Evolutionary conservation across 2,113 vertebrate genomes (phyloP).

Genomic region (Indicator maculatus): DNA sequence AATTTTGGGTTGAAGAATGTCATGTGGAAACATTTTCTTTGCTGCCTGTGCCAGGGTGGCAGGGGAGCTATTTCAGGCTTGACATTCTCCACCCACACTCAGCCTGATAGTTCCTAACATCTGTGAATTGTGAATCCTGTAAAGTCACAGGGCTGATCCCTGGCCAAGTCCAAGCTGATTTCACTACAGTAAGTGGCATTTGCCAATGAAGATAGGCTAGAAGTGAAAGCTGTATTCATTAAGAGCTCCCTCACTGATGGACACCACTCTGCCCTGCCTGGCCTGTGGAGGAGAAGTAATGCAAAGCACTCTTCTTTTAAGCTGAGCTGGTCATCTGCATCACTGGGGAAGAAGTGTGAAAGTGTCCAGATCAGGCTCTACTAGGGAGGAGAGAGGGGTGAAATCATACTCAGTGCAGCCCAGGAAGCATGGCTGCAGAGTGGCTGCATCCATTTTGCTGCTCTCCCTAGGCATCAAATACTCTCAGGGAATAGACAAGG

Average conservation of each 20-base stretch:
- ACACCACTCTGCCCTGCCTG: background rate
- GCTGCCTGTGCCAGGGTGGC: conserved; percentile 76
- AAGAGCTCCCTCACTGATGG: background rate
- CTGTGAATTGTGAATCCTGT: conserved; percentile 85
- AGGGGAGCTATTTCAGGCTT: conserved; percentile 85
- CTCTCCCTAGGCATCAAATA: background rate
- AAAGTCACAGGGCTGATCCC: conserved; percentile 68
- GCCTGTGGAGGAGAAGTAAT: background rate
- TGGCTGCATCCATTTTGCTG: background rate
- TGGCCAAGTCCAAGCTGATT: conserved; percentile 75
- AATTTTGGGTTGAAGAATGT: conserved; percentile 72
- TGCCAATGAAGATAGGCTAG: conserved; percentile 49
- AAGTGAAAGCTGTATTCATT: conserved; percentile 61
- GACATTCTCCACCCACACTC: conserved; percentile 83
- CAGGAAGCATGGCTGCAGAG: background rate
- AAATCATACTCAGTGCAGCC: background rate
- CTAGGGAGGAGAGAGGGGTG: background rate
- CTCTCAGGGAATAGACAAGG: background rate
- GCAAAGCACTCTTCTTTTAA: background rate
- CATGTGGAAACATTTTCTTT: conserved; percentile 77
- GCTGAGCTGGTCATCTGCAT: background rate
- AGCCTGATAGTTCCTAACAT: conserved; percentile 82
- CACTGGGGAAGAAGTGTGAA: background rate
- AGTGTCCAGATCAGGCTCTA: background rate
- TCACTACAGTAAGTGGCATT: conserved; percentile 48